These are phyloP conservation scores for Micrasema longulum DNA, from an alignment of 1,140 invertebrate species.

Conservation along the genomic window DNA sequence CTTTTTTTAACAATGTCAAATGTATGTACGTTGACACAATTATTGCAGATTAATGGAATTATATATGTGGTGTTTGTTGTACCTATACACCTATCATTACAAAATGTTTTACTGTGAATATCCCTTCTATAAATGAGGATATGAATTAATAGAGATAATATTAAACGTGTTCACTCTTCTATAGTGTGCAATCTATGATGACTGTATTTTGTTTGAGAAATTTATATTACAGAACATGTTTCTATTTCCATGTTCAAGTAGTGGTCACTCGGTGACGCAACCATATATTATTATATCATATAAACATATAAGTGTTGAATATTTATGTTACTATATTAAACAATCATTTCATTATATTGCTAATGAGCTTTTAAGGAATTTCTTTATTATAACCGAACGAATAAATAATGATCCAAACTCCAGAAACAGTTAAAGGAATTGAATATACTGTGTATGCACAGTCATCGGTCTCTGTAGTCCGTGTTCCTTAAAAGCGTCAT, in stretches of 20 bases:
- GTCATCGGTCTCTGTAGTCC: too few species aligned
- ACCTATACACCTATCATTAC: constrained; percentile 27
- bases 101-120: constrained; percentile 31
- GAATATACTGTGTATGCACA: too few species aligned
- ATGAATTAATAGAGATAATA: constrained; percentile 19
- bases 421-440: too few species aligned
- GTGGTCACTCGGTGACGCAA: constrained; percentile 19
- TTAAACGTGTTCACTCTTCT: constrained; percentile 28
- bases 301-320: constrained; percentile 35
- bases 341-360: not conserved
- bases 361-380: constrained; percentile 23
- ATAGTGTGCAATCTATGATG: constrained; percentile 27
- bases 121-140: constrained; percentile 11
- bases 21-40: constrained; percentile 15
- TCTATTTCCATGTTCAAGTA: constrained; percentile 34
- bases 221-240: constrained; percentile 30
- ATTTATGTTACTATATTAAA: constrained; percentile 18
- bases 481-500: constrained; percentile 18
- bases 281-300: not conserved
- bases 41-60: constrained; percentile 12
- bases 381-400: too few species aligned
- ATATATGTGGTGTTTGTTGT: constrained; percentile 27
- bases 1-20: not conserved
- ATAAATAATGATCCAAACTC: too few species aligned
- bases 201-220: constrained; percentile 34